Evolutionary conservation across 2,113 vertebrate genomes (phyloP).

Genomic region (Gallinago undulata): DNA sequence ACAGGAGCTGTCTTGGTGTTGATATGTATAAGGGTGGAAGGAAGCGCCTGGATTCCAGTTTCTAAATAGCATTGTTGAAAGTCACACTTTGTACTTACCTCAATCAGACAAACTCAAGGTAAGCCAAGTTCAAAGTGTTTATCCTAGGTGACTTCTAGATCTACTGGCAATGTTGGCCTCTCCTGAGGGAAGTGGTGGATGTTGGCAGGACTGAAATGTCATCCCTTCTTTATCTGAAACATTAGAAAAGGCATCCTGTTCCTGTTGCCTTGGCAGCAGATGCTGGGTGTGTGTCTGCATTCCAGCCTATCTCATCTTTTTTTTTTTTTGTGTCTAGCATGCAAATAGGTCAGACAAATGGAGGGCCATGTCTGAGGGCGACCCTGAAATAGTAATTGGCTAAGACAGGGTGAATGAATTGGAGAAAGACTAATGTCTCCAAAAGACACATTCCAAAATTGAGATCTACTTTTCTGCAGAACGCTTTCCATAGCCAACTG

Average conservation of each 20-base stretch:
- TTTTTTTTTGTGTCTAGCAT: neutral
- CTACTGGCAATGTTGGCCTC: neutral
- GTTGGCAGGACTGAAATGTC: neutral
- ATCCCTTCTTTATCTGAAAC: constrained; percentile 10
- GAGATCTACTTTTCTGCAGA: neutral
- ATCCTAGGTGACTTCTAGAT: neutral
- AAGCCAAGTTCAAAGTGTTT: neutral
- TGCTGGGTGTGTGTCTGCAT: neutral
- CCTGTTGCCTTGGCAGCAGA: constrained; percentile 50
- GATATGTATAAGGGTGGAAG: neutral
- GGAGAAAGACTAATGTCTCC: neutral
- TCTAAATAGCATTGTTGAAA: neutral
- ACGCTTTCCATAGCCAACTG: neutral
- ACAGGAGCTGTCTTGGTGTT: rapidly evolving
- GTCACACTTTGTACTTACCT: neutral
- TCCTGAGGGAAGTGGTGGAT: neutral
- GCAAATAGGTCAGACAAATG: neutral
- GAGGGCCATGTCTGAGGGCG: neutral
- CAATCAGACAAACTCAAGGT: neutral
- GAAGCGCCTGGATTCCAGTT: neutral
- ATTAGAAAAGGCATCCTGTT: constrained; percentile 22
- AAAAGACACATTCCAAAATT: neutral
- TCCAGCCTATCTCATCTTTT: neutral
- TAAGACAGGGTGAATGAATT: neutral
- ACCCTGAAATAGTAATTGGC: neutral